Conservation (phyloP, 2,113 vertebrate genomes). For the Xyrauchen texanus region DNA sequence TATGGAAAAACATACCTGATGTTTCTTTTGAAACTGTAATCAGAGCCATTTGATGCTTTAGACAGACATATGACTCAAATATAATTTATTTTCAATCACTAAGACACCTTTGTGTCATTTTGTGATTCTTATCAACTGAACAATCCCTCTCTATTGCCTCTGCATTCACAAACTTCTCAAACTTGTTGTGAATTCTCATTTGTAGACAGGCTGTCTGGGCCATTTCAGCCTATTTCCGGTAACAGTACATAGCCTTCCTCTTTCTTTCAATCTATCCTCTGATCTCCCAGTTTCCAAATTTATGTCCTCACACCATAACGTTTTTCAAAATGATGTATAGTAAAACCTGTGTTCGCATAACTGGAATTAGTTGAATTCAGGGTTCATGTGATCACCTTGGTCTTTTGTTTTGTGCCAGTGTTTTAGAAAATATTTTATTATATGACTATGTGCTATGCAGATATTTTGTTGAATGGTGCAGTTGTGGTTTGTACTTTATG, state of each 20-base stretch:
- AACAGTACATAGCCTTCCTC: not conserved
- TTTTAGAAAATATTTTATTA: not conserved
- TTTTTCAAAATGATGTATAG: no score
- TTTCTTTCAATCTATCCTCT: not conserved
- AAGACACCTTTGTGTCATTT: slow-evolving; percentile 8
- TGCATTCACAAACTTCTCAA: not conserved
- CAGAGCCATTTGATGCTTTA: not conserved
- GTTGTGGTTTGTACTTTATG: no score
- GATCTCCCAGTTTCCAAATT: not conserved
- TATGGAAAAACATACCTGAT: not conserved
- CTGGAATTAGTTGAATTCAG: not conserved
- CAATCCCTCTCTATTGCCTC: not conserved
- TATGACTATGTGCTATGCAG: not conserved
- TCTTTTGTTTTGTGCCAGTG: not conserved
- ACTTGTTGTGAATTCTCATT: not conserved
- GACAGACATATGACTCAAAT: slow-evolving; percentile 1
- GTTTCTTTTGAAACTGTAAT: not conserved
- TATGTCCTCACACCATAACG: no score
- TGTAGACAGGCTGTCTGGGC: slow-evolving; percentile 2
- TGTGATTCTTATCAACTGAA: not conserved
- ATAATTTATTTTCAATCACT: not conserved
- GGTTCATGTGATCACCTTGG: slow-evolving; percentile 18
- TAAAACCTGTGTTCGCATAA: no score
- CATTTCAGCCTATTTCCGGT: not conserved
- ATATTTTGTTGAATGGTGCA: not conserved